A percentile compares a stretch with the other conserved stretches of the same genome.
Conservation (phyloP, 1,140 invertebrate species). For the Saxidomus purpurata region DNA sequence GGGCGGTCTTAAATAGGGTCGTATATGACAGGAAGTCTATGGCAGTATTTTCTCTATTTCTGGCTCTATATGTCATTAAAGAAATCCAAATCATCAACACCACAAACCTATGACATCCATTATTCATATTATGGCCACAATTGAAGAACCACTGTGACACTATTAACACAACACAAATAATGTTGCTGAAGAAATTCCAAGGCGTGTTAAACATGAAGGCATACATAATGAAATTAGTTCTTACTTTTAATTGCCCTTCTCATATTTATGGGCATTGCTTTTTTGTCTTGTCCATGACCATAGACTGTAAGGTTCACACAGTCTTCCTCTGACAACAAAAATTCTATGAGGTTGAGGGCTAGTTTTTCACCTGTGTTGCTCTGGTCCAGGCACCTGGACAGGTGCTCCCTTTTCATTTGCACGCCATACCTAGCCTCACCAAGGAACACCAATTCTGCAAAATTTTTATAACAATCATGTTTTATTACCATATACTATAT, state of each 20-base stretch:
- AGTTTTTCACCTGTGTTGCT: slow-evolving; percentile 5
- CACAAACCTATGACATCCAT: too few species aligned
- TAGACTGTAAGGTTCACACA: background rate
- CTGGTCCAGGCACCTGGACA: background rate
- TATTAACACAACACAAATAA: too few species aligned
- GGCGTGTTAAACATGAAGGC: too few species aligned
- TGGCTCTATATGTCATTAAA: too few species aligned
- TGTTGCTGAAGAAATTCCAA: too few species aligned
- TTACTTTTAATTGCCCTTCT: slow-evolving; percentile 12
- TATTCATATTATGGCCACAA: too few species aligned
- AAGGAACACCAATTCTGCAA: too few species aligned
- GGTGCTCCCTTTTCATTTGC: background rate
- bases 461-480: too few species aligned
- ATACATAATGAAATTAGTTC: background rate
- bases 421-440: background rate
- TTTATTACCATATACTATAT: too few species aligned
- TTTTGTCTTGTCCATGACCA: background rate
- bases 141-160: too few species aligned
- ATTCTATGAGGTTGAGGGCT: background rate
- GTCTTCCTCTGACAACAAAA: background rate
- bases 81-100: too few species aligned
- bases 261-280: background rate
- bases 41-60: too few species aligned
- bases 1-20: background rate
- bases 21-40: background rate